phyloP scores from a whole-genome alignment of 2,888 invertebrate genomes.

The Apantesis nais region DNA sequence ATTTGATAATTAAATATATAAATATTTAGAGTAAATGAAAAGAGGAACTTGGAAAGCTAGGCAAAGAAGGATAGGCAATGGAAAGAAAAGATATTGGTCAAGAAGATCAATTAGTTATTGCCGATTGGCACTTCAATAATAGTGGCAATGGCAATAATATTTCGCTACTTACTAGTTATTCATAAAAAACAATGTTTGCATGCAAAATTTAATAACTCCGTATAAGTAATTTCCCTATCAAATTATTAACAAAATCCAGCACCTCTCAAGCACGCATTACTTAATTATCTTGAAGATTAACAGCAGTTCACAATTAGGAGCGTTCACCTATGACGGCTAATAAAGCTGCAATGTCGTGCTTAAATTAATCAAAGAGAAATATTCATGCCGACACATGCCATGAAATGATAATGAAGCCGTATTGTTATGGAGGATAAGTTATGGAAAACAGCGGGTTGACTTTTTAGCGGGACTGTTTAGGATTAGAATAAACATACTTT shows the following conservation, averaged over 20 bases:
- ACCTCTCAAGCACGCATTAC: slow-evolving; percentile 19
- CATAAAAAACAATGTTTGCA: not conserved
- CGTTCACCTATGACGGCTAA: slow-evolving; percentile 65
- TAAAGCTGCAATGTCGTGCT: slow-evolving; percentile 64
- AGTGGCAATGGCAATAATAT: too few species aligned
- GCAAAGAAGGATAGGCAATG: too few species aligned
- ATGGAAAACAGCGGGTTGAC: slow-evolving; percentile 37
- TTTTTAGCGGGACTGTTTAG: not conserved
- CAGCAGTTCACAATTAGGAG: slow-evolving; percentile 19
- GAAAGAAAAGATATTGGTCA: too few species aligned
- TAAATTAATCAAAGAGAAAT: slow-evolving; percentile 84
- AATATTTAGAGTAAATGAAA: too few species aligned
- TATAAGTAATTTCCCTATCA: not conserved
- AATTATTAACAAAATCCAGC: slow-evolving; percentile 16
- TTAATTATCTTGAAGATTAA: slow-evolving; percentile 44
- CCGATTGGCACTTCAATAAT: too few species aligned
- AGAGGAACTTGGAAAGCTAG: too few species aligned
- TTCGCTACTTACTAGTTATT: not conserved
- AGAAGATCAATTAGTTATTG: too few species aligned
- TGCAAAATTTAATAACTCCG: not conserved
- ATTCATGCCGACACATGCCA: slow-evolving; percentile 84
- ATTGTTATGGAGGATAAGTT: slow-evolving; percentile 51
- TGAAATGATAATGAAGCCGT: slow-evolving; percentile 82
- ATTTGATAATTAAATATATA: too few species aligned
- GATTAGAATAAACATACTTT: not conserved